phyloP scores from a whole-genome alignment of 2,797 vertebrate genomes.

The Cuniculus paca region DNA sequence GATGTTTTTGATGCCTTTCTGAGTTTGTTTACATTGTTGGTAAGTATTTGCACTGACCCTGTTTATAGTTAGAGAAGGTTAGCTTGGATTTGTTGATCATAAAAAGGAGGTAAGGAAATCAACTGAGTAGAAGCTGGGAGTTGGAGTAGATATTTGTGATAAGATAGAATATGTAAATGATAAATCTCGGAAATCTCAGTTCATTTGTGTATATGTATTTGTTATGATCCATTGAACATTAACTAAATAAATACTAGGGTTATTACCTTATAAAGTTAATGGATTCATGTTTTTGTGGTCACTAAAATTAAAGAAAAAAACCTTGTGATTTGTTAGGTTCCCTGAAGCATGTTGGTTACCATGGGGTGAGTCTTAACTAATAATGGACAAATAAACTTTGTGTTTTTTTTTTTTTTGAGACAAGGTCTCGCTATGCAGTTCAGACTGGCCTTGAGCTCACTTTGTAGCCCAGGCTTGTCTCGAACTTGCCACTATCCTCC shows the following conservation, averaged over 20 bases:
- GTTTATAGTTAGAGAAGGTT: constrained; percentile 14
- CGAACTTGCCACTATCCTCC: no score
- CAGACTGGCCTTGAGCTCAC: no score
- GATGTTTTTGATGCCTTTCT: constrained; percentile 42
- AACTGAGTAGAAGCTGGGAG: not conserved
- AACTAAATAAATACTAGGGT: constrained; percentile 23
- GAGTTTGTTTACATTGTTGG: constrained; percentile 60
- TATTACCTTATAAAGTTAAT: constrained; percentile 15
- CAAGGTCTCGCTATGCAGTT: no score
- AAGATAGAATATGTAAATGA: constrained; percentile 46
- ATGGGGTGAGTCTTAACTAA: not conserved
- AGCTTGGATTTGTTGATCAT: not conserved
- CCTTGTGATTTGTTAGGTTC: not conserved
- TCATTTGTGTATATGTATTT: constrained; percentile 45
- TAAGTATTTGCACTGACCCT: not conserved
- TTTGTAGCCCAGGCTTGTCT: no score
- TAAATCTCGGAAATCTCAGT: constrained; percentile 48
- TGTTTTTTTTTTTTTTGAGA: no score
- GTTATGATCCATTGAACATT: constrained; percentile 45
- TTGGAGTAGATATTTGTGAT: not conserved
- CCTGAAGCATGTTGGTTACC: not conserved
- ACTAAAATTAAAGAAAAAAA: constrained; percentile 27
- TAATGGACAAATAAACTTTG: constrained; percentile 8
- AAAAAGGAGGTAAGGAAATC: not conserved
- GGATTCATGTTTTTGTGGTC: not conserved